phyloP scores from a whole-genome alignment of 53 echinoderm and acorn worm genomes.

The Holothuria leucospilota region DNA sequence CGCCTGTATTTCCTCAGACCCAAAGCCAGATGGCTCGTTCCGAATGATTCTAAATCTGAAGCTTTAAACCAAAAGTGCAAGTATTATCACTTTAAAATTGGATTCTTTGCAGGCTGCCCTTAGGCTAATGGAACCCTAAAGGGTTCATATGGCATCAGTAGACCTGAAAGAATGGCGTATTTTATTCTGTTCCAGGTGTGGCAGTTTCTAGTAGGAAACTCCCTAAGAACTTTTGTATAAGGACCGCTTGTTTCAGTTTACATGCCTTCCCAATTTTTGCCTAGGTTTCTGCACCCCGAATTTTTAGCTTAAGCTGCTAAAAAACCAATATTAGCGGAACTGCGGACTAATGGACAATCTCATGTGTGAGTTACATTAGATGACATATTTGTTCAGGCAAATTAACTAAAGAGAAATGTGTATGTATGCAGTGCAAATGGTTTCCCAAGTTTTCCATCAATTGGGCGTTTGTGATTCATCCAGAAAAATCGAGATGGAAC shows the following conservation, averaged over 20 bases:
- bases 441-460: too few relatives aligned
- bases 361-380: slow-evolving; percentile 4
- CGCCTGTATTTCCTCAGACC: neutral
- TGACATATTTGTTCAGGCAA: slow-evolving; percentile 30
- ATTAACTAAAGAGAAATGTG: slow-evolving; percentile 18
- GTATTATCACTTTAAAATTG: slow-evolving; percentile 45
- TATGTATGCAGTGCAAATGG: too few relatives aligned
- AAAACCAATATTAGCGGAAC: slow-evolving; percentile 18
- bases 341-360: slow-evolving; percentile 1
- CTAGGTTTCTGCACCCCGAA: slow-evolving; percentile 6
- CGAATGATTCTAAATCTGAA: slow-evolving; percentile 29
- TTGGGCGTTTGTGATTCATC: slow-evolving; percentile 14
- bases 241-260: slow-evolving; percentile 33
- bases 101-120: slow-evolving; percentile 34
- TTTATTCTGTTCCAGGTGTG: slow-evolving; percentile 31
- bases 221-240: slow-evolving; percentile 38
- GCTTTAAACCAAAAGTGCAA: slow-evolving; percentile 18
- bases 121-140: neutral
- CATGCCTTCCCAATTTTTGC: slow-evolving; percentile 8
- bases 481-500: slow-evolving; percentile 7
- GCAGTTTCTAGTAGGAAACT: slow-evolving; percentile 17
- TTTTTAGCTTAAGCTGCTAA: too few relatives aligned
- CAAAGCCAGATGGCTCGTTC: too few relatives aligned
- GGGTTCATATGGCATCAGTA: slow-evolving; percentile 22
- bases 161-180: slow-evolving; percentile 31